Evolutionary conservation across 2,797 vertebrate genomes (phyloP).

Genomic region (Cyprinella venusta): DNA sequence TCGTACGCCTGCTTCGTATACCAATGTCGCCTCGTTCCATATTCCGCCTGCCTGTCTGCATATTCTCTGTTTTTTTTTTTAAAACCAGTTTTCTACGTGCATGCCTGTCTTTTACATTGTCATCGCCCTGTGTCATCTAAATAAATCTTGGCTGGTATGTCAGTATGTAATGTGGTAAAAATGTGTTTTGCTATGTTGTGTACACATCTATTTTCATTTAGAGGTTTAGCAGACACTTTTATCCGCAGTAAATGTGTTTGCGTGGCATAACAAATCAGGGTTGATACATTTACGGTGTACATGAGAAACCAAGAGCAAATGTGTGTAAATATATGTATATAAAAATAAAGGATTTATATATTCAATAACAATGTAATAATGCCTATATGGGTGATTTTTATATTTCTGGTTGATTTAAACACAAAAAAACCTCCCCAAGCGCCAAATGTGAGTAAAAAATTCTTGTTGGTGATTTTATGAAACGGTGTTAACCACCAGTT

Average conservation of each 20-base stretch:
- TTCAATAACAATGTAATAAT: no score
- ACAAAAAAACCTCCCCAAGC: no score
- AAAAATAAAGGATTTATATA: no score
- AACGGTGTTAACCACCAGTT: no score
- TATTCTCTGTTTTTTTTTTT: slow-evolving; percentile 33
- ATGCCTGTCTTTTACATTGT: not conserved
- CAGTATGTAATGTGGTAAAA: not conserved
- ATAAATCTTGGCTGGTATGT: slow-evolving; percentile 7
- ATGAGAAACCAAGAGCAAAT: not conserved
- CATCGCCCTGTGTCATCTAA: not conserved
- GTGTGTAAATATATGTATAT: no score
- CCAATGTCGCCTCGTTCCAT: slow-evolving; percentile 66
- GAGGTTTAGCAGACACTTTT: not conserved
- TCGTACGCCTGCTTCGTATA: slow-evolving; percentile 45
- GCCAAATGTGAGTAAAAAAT: no score
- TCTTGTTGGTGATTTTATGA: no score
- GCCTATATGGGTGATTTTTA: no score
- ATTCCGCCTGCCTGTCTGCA: slow-evolving; percentile 40
- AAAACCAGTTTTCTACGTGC: not conserved
- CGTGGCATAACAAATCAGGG: not conserved
- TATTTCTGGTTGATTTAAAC: no score
- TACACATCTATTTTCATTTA: not conserved
- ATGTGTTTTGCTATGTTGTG: not conserved
- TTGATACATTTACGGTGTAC: no score
- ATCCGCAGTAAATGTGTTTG: not conserved